Conservation (phyloP, 2,888 invertebrate species). For the Latrodectus hesperus region DNA sequence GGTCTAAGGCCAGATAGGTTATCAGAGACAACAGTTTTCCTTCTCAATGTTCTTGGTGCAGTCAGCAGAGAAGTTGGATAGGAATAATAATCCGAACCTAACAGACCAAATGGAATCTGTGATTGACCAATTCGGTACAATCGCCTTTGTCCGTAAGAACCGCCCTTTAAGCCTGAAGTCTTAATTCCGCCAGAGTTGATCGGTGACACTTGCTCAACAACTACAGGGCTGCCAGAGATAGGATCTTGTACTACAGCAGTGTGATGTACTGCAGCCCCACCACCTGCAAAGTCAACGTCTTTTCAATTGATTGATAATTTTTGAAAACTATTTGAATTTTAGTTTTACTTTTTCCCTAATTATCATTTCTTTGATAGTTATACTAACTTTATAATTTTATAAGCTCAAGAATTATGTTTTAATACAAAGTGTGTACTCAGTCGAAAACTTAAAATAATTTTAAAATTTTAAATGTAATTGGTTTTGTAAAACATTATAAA, state of each 20-base stretch:
- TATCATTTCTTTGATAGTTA: too few species aligned
- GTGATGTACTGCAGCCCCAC: slow-evolving; percentile 45
- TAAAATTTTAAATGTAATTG: too few species aligned
- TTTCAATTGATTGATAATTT: not conserved
- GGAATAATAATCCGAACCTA: slow-evolving; percentile 49
- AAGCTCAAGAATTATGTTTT: too few species aligned
- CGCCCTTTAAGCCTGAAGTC: slow-evolving; percentile 18
- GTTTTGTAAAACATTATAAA: too few species aligned
- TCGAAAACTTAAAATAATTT: too few species aligned
- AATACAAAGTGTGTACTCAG: too few species aligned
- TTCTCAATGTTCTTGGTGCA: slow-evolving; percentile 11
- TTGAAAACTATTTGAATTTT: too few species aligned
- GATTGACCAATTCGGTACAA: slow-evolving; percentile 41
- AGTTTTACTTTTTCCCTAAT: too few species aligned
- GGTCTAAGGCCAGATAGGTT: slow-evolving; percentile 54
- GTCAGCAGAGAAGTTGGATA: slow-evolving; percentile 46
- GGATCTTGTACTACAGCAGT: slow-evolving; percentile 51
- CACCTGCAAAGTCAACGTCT: slow-evolving; percentile 7
- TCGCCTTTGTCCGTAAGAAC: slow-evolving; percentile 32
- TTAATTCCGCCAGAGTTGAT: slow-evolving; percentile 26
- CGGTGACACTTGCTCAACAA: slow-evolving; percentile 19
- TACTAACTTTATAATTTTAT: too few species aligned
- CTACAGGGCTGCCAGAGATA: slow-evolving; percentile 21
- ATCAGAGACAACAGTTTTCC: slow-evolving; percentile 27
- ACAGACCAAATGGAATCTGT: slow-evolving; percentile 39